Evolutionary conservation across 2,797 vertebrate genomes (phyloP).

Genomic region (Urocyon cinereoargenteus): DNA sequence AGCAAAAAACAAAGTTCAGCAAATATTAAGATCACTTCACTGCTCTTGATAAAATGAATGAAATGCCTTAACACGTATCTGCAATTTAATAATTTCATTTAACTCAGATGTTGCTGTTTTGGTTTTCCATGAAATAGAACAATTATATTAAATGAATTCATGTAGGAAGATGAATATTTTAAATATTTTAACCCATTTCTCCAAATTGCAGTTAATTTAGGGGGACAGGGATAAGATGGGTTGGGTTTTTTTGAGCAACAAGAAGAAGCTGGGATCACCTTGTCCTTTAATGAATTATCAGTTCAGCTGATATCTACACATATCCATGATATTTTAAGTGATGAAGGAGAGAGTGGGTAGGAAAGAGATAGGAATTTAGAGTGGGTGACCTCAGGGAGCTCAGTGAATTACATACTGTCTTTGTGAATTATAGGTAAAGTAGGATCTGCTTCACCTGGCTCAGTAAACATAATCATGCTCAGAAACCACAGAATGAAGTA

Average conservation of each 20-base stretch:
- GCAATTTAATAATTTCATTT: slow-evolving; percentile 37
- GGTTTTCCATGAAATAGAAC: slow-evolving; percentile 13
- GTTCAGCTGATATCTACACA: neutral
- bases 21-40: neutral
- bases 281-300: slow-evolving; percentile 21
- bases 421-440: neutral
- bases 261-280: neutral
- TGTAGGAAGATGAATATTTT: slow-evolving; percentile 1
- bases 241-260: neutral
- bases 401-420: neutral
- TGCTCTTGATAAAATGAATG: slow-evolving; percentile 9
- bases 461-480: neutral
- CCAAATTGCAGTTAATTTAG: neutral
- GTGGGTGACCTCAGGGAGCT: neutral
- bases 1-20: neutral
- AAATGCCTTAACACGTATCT: slow-evolving; percentile 8
- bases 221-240: neutral
- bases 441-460: neutral
- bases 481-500: neutral
- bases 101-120: slow-evolving; percentile 25
- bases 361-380: neutral
- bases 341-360: neutral
- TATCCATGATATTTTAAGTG: slow-evolving; percentile 8
- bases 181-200: slow-evolving; percentile 19
- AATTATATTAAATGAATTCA: slow-evolving; percentile 1